Evolutionary conservation across 30 jellyfish, hydroid and myxozoan species (phyloP).

Genomic region (Mastigias papua): DNA sequence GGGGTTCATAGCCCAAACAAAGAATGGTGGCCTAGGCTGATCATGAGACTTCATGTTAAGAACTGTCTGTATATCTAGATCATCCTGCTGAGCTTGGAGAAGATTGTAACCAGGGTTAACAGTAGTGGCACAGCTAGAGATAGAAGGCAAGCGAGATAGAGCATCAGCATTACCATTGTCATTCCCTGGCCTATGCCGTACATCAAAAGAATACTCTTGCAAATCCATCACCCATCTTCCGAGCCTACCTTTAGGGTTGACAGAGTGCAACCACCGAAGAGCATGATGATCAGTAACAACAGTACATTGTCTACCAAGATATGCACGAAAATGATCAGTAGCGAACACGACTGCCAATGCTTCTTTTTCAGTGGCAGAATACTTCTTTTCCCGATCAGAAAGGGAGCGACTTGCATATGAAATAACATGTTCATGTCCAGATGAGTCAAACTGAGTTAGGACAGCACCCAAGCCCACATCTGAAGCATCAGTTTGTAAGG

Average conservation of each 20-base stretch:
- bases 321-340: slow-evolving; percentile 27
- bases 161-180: slow-evolving; percentile 76
- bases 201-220: too few species aligned
- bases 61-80: background rate
- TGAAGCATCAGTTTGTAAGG: slow-evolving; percentile 66
- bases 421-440: slow-evolving; percentile 45
- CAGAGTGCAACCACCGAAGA: slow-evolving; percentile 57
- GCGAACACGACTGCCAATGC: slow-evolving; percentile 66
- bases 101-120: slow-evolving; percentile 2
- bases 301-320: slow-evolving; percentile 52
- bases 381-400: slow-evolving; percentile 38
- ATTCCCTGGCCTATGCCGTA: slow-evolving; percentile 52
- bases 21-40: slow-evolving; percentile 36
- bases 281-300: slow-evolving; percentile 57
- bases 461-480: slow-evolving; percentile 65
- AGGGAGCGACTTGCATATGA: slow-evolving; percentile 53
- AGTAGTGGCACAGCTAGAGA: slow-evolving; percentile 39
- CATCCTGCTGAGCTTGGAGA: slow-evolving; percentile 25
- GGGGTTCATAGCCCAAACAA: slow-evolving; percentile 43
- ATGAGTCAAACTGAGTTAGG: slow-evolving; percentile 18
- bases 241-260: too few species aligned
- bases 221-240: too few species aligned
- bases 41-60: slow-evolving; percentile 14
- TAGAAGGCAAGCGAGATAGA: slow-evolving; percentile 41
- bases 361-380: slow-evolving; percentile 74